These are phyloP conservation scores for Rhadina sibilatrix DNA, from an alignment of 2,113 vertebrate species.

Conservation along the genomic window DNA sequence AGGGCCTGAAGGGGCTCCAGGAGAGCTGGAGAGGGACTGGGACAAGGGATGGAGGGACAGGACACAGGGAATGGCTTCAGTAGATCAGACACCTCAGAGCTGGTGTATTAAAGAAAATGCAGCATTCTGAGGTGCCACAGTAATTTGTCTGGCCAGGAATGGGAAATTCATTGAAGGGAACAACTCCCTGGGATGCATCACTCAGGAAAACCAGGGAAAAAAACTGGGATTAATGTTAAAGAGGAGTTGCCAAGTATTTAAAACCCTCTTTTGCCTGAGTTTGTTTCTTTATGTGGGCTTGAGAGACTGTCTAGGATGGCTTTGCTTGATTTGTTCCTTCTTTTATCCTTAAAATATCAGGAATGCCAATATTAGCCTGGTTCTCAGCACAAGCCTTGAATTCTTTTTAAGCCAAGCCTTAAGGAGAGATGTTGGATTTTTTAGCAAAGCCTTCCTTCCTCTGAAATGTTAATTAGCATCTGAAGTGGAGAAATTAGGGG, in stretches of 20 bases:
- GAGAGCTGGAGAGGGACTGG: background rate
- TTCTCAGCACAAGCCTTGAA: background rate
- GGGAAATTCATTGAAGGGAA: background rate
- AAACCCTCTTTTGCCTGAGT: background rate
- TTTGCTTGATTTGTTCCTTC: background rate
- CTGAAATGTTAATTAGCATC: constrained; percentile 36
- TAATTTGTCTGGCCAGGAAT: background rate
- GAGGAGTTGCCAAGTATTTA: background rate
- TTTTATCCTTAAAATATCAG: background rate
- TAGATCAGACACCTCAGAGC: background rate
- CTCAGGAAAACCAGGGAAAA: background rate
- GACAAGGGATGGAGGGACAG: background rate
- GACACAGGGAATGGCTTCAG: background rate
- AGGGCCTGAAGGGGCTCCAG: background rate
- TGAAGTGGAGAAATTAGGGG: background rate
- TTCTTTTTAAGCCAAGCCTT: background rate
- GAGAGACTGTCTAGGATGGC: background rate
- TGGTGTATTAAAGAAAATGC: background rate
- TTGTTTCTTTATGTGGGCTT: background rate
- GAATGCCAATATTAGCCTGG: constrained; percentile 1
- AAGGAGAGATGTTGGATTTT: background rate
- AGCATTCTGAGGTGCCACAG: background rate
- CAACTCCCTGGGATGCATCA: background rate
- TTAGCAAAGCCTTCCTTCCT: background rate
- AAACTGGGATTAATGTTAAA: background rate